Conservation (phyloP, 2,888 invertebrate genomes). For the Leptothorax acervorum region DNA sequence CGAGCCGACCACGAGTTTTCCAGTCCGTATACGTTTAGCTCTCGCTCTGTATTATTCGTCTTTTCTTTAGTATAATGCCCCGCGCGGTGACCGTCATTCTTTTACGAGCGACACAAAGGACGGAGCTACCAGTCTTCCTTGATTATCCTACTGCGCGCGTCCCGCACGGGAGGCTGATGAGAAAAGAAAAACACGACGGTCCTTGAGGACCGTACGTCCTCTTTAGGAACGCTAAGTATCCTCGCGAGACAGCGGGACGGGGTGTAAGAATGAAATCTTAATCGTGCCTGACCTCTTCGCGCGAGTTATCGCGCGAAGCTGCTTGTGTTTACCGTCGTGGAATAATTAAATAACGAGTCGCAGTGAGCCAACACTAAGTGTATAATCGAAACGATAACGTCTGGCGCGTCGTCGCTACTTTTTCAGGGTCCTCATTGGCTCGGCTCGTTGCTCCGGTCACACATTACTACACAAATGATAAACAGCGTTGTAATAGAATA, state of each 20-base stretch:
- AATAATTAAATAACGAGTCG: conserved; percentile 83
- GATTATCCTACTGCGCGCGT: conserved; percentile 57
- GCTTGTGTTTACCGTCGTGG: conserved; percentile 77
- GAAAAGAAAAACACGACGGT: conserved; percentile 59
- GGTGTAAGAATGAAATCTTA: conserved; percentile 77
- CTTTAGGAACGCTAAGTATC: conserved; percentile 20
- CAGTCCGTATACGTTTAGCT: background rate
- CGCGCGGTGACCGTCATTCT: background rate
- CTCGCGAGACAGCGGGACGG: conserved; percentile 57
- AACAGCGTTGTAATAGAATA: conserved; percentile 14
- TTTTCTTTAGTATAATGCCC: background rate
- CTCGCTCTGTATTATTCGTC: background rate
- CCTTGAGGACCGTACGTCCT: conserved; percentile 64
- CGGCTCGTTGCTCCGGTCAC: conserved; percentile 4
- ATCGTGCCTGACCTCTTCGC: conserved; percentile 79
- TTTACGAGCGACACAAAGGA: conserved; percentile 58
- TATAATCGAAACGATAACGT: conserved; percentile 79
- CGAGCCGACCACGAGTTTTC: conserved; percentile 17
- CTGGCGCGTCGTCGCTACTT: conserved; percentile 54
- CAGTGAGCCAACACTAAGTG: conserved; percentile 77
- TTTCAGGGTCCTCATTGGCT: conserved; percentile 57
- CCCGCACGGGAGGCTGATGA: conserved; percentile 2
- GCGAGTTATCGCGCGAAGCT: conserved; percentile 76
- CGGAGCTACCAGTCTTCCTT: conserved; percentile 68
- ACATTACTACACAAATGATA: conserved; percentile 25